Evolutionary conservation across 2,113 vertebrate genomes (phyloP).

Genomic region (Lepidothrix coronata): DNA sequence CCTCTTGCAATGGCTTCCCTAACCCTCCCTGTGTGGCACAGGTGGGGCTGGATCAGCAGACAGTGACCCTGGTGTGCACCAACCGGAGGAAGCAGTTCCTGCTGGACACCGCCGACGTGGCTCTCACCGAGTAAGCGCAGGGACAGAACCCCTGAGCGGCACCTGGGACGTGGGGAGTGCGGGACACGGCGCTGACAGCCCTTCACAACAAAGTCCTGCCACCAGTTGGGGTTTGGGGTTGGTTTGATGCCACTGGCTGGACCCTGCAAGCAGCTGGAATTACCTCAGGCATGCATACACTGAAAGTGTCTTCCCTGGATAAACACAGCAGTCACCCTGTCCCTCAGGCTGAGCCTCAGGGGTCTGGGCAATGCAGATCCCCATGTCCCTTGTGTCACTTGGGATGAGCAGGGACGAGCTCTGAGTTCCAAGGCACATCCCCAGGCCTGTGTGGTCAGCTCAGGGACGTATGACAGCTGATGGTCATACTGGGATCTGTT

Average conservation of each 20-base stretch:
- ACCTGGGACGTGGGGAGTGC: not conserved
- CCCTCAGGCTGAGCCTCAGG: not conserved
- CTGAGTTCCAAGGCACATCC: not conserved
- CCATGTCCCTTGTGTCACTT: accelerated
- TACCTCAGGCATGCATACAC: not conserved
- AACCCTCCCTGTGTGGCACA: constrained; percentile 20
- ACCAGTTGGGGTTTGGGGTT: not conserved
- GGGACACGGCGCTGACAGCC: not conserved
- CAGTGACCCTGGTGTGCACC: constrained; percentile 88
- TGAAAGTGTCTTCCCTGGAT: not conserved
- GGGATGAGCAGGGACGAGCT: not conserved
- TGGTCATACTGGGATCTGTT: not conserved
- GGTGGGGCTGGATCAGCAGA: constrained; percentile 95
- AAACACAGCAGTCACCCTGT: not conserved
- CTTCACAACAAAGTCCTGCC: not conserved
- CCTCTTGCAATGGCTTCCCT: not conserved
- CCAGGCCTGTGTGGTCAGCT: not conserved
- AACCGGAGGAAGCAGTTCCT: constrained; percentile 94
- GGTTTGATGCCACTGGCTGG: not conserved
- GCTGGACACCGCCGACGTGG: constrained; percentile 87
- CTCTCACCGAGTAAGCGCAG: constrained; percentile 86
- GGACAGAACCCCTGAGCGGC: not conserved
- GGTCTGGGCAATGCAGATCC: not conserved
- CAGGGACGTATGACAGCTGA: not conserved
- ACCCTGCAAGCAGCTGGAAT: not conserved